Evolutionary conservation across 1,140 invertebrate species (phyloP).

Genomic region (Wiebesia pumilae): DNA sequence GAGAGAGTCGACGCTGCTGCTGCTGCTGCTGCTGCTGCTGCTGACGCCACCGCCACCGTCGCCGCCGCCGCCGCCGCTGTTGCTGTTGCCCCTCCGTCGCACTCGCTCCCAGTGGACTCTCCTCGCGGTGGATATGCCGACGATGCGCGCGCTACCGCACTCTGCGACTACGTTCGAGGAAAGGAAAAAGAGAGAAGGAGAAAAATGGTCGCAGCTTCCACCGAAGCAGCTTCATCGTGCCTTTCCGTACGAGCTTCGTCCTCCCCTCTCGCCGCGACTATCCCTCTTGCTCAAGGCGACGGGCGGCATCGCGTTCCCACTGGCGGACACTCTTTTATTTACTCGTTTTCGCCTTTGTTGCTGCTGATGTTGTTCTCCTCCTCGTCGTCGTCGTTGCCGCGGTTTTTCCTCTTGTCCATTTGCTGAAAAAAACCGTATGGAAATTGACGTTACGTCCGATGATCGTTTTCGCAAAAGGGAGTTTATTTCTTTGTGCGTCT

Average conservation of each 20-base stretch:
- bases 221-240: background rate
- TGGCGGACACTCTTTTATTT: background rate
- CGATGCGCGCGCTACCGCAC: constrained; percentile 5
- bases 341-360: background rate
- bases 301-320: background rate
- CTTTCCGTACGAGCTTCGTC: background rate
- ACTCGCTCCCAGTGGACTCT: background rate
- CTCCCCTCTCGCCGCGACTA: background rate
- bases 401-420: background rate
- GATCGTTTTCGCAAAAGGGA: background rate
- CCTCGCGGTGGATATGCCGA: background rate
- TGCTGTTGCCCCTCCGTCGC: background rate
- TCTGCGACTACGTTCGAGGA: constrained; percentile 2
- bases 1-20: background rate
- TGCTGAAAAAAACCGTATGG: background rate
- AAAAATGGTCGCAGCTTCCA: constrained; percentile 24
- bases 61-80: background rate
- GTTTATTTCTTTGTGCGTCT: no score
- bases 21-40: background rate
- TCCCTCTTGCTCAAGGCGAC: background rate
- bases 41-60: background rate
- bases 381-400: no score
- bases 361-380: background rate
- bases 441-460: background rate
- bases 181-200: constrained; percentile 4